phyloP scores from a whole-genome alignment of 1,140 invertebrate genomes.

The Calliphora vicina region DNA sequence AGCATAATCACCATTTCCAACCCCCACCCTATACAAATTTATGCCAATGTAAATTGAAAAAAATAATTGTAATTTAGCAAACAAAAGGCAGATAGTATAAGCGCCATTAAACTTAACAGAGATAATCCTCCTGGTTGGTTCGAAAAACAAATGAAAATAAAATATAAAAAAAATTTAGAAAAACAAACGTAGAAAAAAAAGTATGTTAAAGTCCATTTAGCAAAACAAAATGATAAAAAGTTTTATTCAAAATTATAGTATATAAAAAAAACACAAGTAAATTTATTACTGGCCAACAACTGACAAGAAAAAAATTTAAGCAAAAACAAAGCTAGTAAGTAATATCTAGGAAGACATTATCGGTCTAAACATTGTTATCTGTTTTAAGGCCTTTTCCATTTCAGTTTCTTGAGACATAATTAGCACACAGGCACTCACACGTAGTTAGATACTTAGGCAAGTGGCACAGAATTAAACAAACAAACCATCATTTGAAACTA shows the following conservation, averaged over 20 bases:
- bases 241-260: slow-evolving; percentile 21
- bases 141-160: not conserved
- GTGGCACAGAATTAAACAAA: not conserved
- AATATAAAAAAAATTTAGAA: not conserved
- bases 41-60: slow-evolving; percentile 27
- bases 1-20: slow-evolving; percentile 6
- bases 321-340: not conserved
- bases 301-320: not conserved
- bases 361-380: not conserved
- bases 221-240: slow-evolving; percentile 33
- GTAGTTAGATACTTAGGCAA: not conserved
- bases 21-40: not conserved
- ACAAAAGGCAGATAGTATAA: slow-evolving; percentile 20
- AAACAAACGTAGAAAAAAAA: not conserved
- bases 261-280: slow-evolving; percentile 15
- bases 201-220: slow-evolving; percentile 21
- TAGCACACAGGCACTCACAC: not conserved
- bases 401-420: slow-evolving; percentile 21
- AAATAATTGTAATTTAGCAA: slow-evolving; percentile 33
- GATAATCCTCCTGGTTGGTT: slow-evolving; percentile 23
- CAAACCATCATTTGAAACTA: not conserved
- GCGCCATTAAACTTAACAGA: slow-evolving; percentile 32
- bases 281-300: slow-evolving; percentile 22
- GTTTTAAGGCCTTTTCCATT: not conserved
- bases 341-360: slow-evolving; percentile 19